These are phyloP conservation scores for Antitype chi DNA, from an alignment of 2,888 invertebrate genomes.

Conservation along the genomic window DNA sequence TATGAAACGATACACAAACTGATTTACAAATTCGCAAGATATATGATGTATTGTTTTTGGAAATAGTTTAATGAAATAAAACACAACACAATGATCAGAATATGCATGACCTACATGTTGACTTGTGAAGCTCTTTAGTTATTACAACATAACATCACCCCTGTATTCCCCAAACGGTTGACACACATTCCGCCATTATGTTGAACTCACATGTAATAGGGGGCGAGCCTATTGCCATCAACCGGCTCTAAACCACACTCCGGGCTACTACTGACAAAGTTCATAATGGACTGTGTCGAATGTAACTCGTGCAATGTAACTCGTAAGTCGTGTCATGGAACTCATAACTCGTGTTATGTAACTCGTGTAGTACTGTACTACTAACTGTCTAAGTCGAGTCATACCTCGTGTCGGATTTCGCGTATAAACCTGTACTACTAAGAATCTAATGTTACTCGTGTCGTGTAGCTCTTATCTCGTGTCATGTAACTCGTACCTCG, in stretches of 20 bases:
- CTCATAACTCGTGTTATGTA: no score
- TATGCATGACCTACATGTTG: not conserved
- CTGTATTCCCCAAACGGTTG: not conserved
- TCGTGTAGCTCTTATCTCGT: slow-evolving; percentile 10
- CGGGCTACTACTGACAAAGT: no score
- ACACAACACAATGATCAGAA: slow-evolving; percentile 2
- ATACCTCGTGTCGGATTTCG: not conserved
- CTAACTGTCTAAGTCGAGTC: no score
- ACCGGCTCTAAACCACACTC: not conserved
- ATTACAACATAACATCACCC: not conserved
- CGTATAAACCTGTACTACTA: not conserved
- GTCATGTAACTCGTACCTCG: slow-evolving; percentile 20
- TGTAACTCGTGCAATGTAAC: no score
- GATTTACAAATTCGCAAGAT: not conserved
- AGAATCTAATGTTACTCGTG: not conserved
- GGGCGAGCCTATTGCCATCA: not conserved
- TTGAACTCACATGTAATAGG: not conserved
- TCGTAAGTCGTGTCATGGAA: no score
- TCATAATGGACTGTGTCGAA: no score
- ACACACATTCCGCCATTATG: not conserved
- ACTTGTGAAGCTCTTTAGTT: not conserved
- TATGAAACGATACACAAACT: not conserved
- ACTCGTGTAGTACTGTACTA: no score
- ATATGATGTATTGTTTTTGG: not conserved
- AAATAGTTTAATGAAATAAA: not conserved